Evolutionary conservation across 1,140 invertebrate genomes (phyloP).

Genomic region (Pogonognathellus flavescens): DNA sequence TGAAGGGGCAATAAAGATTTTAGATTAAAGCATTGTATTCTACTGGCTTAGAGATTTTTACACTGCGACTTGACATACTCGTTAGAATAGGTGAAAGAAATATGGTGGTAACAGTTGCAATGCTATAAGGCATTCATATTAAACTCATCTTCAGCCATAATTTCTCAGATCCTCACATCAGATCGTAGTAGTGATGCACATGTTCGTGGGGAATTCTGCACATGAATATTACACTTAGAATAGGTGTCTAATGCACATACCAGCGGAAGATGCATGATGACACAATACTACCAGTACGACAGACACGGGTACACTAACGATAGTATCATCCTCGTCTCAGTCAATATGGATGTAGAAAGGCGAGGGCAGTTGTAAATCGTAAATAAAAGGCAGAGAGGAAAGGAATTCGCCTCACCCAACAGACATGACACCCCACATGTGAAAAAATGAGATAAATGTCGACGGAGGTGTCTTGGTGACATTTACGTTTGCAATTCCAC

Average conservation of each 20-base stretch:
- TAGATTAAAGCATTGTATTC: too few species aligned
- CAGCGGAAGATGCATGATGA: too few species aligned
- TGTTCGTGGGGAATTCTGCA: background rate
- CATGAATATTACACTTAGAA: too few species aligned
- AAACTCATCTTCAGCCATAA: constrained; percentile 36
- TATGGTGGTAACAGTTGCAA: constrained; percentile 37
- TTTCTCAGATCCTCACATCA: constrained; percentile 55
- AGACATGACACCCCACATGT: constrained; percentile 44
- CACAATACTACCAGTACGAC: background rate
- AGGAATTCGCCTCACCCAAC: constrained; percentile 17
- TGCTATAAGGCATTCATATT: constrained; percentile 11
- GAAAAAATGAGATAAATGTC: constrained; percentile 51
- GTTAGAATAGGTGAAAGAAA: constrained; percentile 28
- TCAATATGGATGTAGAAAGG: constrained; percentile 31
- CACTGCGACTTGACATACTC: too few species aligned
- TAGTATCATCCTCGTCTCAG: constrained; percentile 26
- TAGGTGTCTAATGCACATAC: too few species aligned
- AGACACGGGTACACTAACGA: background rate
- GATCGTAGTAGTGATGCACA: constrained; percentile 17
- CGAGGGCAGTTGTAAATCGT: constrained; percentile 52
- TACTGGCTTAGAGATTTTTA: too few species aligned
- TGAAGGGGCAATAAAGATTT: too few species aligned
- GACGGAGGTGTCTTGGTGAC: constrained; percentile 51
- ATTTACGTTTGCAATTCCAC: constrained; percentile 45
- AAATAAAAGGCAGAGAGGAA: constrained; percentile 45